Evolutionary conservation across 2,888 invertebrate genomes (phyloP), one percentile per base, ranked within the genome.

Genomic region (Eugnorisma glareosa): DNA sequence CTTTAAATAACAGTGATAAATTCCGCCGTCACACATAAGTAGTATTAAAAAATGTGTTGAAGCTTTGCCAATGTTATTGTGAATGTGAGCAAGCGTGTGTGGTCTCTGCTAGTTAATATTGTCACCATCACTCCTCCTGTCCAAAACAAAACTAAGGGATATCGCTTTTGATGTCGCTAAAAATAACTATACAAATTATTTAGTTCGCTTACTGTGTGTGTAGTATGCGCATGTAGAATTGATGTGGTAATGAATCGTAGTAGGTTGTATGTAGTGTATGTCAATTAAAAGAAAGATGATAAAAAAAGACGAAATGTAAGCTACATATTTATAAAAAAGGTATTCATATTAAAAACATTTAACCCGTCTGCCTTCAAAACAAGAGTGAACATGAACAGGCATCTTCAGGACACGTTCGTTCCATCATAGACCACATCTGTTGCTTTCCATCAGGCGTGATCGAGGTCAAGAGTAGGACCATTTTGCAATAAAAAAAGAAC

Each of bases 91-190:
- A 71, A 54, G 15, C 66, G 86, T 75, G 84, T 84, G 84, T 84
- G 84, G 84, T 84, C 84, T 54, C n/a, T 24, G 59, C 83, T 84
- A 73, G 67, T 84, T 84, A 84, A 43, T 86, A 84, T 84, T 83
- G 69, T 71, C 48, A 13, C 67, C 84, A 79, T 67, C 83, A 78
- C 83, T 78, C 28, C 64, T 57, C 28, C 45, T 64, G 79, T 67
- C 79, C 79, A 75, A 85, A 82, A 79, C 45, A 48, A 64, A 79
- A 43, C 59, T 61, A 73, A 82, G 79, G 83, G 77, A 76, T 61
- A 81, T 76, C 18, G 72, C 68, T 66, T 72, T 76, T 84, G 57
- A 61, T 31, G 35, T 67, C n/a, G 35, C 74, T 80, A 84, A 84
- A 80, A 84, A 84, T 72, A 82, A 83, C 73, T 67, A 70, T 54